Evolutionary conservation across 2,797 vertebrate genomes (phyloP).

Genomic region (Schizopygopsis malacanthus): DNA sequence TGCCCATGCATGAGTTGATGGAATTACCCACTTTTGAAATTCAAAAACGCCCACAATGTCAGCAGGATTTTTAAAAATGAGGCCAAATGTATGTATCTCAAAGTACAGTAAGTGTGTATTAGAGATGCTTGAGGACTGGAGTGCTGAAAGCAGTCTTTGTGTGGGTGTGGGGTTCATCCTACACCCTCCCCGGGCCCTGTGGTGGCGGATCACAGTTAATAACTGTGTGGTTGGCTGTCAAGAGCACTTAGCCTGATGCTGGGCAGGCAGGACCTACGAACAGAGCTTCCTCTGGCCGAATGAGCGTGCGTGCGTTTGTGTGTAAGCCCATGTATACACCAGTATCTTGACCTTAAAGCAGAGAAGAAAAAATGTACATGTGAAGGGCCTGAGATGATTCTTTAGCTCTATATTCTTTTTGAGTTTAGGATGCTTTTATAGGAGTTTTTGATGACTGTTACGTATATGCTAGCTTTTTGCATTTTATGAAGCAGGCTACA

Average conservation of each 20-base stretch:
- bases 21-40: constrained; percentile 36
- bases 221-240: constrained; percentile 90
- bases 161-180: constrained; percentile 72
- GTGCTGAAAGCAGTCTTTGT: constrained; percentile 77
- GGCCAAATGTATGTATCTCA: constrained; percentile 46
- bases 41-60: constrained; percentile 22
- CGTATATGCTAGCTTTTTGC: neutral
- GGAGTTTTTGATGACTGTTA: neutral
- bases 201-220: constrained; percentile 90
- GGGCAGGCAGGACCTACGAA: constrained; percentile 78
- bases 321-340: constrained; percentile 31
- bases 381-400: constrained; percentile 18
- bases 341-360: constrained; percentile 40
- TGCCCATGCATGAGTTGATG: constrained; percentile 12
- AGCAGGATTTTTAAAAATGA: constrained; percentile 63
- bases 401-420: neutral
- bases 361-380: neutral
- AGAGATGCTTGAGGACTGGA: constrained; percentile 52
- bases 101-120: constrained; percentile 76
- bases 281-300: constrained; percentile 67
- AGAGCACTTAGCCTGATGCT: constrained; percentile 88
- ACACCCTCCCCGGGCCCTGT: constrained; percentile 72
- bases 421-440: neutral
- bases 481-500: neutral
- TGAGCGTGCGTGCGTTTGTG: constrained; percentile 28